phyloP scores from a whole-genome alignment of 2,113 vertebrate species.

The Trachemys scripta region DNA sequence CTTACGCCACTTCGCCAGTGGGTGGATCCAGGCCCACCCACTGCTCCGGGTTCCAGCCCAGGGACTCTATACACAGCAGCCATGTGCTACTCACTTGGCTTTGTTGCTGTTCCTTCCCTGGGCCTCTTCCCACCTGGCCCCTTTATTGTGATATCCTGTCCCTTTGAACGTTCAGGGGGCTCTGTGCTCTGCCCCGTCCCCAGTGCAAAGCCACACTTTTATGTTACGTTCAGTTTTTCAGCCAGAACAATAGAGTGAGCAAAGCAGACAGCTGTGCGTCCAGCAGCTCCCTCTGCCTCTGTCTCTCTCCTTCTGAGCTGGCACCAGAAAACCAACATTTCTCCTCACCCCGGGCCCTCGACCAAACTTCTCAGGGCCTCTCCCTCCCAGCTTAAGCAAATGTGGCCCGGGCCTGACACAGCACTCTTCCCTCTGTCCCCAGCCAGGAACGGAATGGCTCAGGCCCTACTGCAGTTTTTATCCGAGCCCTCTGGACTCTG shows the following conservation, averaged over 20 bases:
- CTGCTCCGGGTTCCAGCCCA: neutral
- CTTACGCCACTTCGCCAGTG: neutral
- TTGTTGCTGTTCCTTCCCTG: neutral
- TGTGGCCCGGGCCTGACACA: neutral
- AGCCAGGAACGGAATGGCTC: too few relatives aligned
- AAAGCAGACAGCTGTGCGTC: too few relatives aligned
- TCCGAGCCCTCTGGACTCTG: neutral
- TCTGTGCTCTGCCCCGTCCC: neutral
- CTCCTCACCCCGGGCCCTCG: too few relatives aligned
- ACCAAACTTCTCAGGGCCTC: neutral
- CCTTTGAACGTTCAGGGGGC: neutral
- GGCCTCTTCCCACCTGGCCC: too few relatives aligned
- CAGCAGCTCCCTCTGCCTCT: too few relatives aligned
- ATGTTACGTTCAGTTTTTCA: neutral
- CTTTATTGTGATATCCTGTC: neutral
- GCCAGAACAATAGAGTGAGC: too few relatives aligned
- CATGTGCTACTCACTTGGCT: neutral
- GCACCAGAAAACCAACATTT: neutral
- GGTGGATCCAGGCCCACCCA: neutral
- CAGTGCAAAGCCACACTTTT: neutral
- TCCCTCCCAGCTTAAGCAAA: neutral
- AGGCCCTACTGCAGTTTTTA: neutral
- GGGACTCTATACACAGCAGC: neutral
- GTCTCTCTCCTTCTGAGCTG: neutral
- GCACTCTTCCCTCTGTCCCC: neutral